Conservation (phyloP, 2,113 vertebrate genomes). For the Sinosuthora webbiana region DNA sequence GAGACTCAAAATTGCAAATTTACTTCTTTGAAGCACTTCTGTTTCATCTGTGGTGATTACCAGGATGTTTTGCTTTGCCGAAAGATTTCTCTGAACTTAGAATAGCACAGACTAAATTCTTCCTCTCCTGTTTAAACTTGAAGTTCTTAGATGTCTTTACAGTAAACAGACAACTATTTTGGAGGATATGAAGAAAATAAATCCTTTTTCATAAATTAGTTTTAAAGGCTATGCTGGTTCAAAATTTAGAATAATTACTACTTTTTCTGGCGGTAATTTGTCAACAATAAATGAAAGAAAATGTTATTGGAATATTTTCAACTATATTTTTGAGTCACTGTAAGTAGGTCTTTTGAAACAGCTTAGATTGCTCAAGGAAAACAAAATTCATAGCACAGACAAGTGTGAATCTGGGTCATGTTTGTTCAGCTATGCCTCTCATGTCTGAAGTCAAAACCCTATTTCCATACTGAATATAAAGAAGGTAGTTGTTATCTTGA, state of each 20-base stretch:
- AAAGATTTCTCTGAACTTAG: conserved; percentile 43
- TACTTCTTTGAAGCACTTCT: conserved; percentile 39
- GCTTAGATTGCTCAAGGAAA: neutral
- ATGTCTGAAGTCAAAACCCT: neutral
- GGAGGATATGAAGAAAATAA: neutral
- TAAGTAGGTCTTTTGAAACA: neutral
- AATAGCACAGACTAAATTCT: conserved; percentile 24
- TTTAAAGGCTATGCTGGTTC: neutral
- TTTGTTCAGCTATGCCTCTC: conserved; percentile 22
- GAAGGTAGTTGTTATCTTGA: neutral
- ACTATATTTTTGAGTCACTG: neutral
- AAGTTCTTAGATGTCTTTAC: neutral
- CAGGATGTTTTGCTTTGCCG: conserved; percentile 7
- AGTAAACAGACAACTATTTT: neutral
- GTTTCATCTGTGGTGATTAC: conserved; percentile 51
- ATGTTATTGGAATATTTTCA: neutral
- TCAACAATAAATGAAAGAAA: neutral
- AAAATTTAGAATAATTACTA: neutral
- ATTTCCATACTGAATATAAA: neutral
- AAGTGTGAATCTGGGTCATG: conserved; percentile 22
- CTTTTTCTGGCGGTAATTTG: neutral
- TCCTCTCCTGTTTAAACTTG: neutral
- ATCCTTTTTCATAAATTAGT: neutral
- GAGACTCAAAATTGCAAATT: conserved; percentile 31
- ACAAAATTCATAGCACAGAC: neutral